Conservation (phyloP, 2,888 invertebrate species). For the Drosophila emarginata region DNA sequence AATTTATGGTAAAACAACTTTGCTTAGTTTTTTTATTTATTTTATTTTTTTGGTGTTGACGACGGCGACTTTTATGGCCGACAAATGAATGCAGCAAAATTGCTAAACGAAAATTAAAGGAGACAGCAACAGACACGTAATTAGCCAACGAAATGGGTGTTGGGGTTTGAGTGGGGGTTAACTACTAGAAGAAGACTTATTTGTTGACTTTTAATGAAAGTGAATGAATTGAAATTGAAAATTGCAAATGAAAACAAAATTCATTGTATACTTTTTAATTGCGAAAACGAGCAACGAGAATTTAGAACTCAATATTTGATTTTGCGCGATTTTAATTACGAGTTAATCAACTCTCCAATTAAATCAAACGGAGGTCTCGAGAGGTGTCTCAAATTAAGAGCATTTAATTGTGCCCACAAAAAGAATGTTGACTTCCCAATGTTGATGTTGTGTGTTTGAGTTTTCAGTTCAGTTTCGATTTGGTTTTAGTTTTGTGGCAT, state of each 20-base stretch:
- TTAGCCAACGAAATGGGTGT: conserved; percentile 54
- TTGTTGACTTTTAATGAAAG: not conserved
- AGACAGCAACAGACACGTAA: conserved; percentile 73
- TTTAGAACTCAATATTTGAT: conserved; percentile 55
- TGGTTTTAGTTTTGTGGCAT: not conserved
- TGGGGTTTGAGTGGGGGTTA: not conserved
- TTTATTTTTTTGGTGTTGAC: conserved; percentile 53
- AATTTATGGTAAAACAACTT: conserved; percentile 66
- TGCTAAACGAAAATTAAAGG: conserved; percentile 71
- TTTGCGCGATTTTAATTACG: conserved; percentile 58
- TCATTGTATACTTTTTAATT: conserved; percentile 55
- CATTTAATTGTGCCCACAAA: conserved; percentile 74
- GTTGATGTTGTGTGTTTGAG: conserved; percentile 3
- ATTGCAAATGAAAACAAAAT: conserved; percentile 43
- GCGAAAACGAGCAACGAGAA: conserved; percentile 38
- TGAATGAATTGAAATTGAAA: conserved; percentile 59
- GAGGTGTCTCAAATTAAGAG: conserved; percentile 20
- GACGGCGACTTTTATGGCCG: conserved; percentile 75
- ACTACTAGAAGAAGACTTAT: not conserved
- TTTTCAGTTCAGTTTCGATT: conserved; percentile 13
- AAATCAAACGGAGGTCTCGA: conserved; percentile 42
- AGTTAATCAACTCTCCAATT: conserved; percentile 67
- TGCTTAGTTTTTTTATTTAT: conserved; percentile 46
- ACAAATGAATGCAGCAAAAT: conserved; percentile 73
- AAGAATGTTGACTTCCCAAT: conserved; percentile 59